phyloP scores from a whole-genome alignment of 2,113 vertebrate species.

The Nerophis ophidion region DNA sequence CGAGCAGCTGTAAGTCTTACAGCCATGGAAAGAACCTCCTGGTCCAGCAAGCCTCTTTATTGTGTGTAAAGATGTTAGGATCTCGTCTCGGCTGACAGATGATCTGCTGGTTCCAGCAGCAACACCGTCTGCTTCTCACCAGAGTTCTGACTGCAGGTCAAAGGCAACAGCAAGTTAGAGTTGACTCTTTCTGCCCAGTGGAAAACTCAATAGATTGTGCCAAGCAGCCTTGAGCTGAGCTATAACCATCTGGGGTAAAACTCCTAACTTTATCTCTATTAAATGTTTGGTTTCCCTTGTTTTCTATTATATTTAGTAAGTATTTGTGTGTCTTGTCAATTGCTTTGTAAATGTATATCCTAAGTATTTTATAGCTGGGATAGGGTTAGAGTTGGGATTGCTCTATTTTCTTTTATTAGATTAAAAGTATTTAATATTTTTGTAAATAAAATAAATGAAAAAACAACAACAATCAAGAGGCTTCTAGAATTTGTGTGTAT shows the following conservation, averaged over 20 bases:
- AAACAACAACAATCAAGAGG: too few species aligned
- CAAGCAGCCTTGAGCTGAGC: not conserved
- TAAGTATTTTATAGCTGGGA: too few species aligned
- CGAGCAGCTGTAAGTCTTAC: not conserved
- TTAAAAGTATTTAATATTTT: too few species aligned
- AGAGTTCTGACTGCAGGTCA: constrained; percentile 1
- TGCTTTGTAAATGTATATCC: too few species aligned
- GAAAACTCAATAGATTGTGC: not conserved
- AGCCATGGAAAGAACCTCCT: not conserved
- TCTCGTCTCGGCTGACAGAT: not conserved
- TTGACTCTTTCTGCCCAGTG: not conserved
- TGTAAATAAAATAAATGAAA: too few species aligned
- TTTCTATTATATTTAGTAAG: too few species aligned
- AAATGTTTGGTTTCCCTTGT: not conserved
- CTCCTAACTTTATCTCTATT: not conserved
- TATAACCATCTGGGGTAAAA: constrained; percentile 2
- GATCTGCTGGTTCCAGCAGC: not conserved
- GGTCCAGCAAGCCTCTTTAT: not conserved
- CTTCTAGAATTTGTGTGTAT: too few species aligned
- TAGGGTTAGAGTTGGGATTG: too few species aligned
- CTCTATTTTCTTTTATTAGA: too few species aligned
- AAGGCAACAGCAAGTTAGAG: not conserved
- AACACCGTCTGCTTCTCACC: not conserved
- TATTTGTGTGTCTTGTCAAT: too few species aligned
- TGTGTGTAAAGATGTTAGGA: not conserved